Percentiles rank a stretch among this genome's conserved stretches.
Evolutionary conservation across 1,140 invertebrate species (phyloP).

Genomic region (Armadillidium nasatum): DNA sequence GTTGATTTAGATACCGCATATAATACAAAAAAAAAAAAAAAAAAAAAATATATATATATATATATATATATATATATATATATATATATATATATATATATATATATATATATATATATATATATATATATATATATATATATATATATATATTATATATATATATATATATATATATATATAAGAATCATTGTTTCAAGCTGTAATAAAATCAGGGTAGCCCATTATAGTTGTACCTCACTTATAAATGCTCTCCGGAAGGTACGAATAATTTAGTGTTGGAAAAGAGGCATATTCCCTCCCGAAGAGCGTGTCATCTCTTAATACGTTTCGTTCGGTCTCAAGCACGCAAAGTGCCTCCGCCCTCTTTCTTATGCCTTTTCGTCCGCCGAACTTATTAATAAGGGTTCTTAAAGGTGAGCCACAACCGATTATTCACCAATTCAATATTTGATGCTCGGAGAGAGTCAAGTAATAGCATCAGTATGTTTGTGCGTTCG

Average conservation of each 20-base stretch:
- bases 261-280: background rate
- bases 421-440: background rate
- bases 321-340: background rate
- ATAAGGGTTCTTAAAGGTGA: background rate
- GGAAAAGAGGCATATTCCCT: background rate
- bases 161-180: slow-evolving; percentile 3
- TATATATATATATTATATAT: background rate
- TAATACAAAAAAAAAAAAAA: too few species aligned
- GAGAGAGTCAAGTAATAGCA: background rate
- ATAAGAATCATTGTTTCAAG: background rate
- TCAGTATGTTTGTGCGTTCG: background rate
- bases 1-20: too few species aligned
- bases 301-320: background rate
- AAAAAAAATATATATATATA: too few species aligned
- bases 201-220: background rate
- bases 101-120: too few species aligned
- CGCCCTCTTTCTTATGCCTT: slow-evolving; percentile 1
- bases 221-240: background rate
- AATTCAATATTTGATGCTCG: background rate
- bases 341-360: background rate
- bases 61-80: too few species aligned
- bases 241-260: background rate
- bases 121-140: too few species aligned
- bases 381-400: background rate
- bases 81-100: too few species aligned